Conservation (phyloP, 2,113 vertebrate species). For the Ictidomys tridecemlineatus region DNA sequence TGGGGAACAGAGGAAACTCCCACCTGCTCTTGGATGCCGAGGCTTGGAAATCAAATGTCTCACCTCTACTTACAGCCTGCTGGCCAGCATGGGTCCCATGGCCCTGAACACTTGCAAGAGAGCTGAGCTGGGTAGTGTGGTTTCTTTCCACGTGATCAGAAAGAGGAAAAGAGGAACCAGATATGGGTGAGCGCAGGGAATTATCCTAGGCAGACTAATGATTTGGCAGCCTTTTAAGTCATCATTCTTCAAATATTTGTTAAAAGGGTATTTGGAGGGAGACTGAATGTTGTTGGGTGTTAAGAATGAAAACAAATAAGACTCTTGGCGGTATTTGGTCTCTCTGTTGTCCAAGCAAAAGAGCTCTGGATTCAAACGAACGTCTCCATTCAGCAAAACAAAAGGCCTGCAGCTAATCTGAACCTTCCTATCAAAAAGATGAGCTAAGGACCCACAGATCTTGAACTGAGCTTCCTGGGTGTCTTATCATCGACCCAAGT, state of each 20-base stretch:
- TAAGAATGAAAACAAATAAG: slow-evolving; percentile 70
- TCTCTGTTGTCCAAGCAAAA: slow-evolving; percentile 55
- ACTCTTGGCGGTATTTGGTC: slow-evolving; percentile 47
- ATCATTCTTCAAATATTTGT: slow-evolving; percentile 62
- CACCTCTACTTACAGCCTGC: background rate
- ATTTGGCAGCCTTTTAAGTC: slow-evolving; percentile 7
- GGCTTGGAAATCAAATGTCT: background rate
- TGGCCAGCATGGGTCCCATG: background rate
- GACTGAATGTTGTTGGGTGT: background rate
- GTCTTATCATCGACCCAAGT: background rate
- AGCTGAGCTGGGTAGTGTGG: background rate
- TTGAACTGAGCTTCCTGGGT: background rate
- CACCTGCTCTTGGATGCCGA: background rate
- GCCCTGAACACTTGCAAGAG: background rate
- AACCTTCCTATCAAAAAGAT: background rate
- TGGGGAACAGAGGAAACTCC: background rate
- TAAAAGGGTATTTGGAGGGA: slow-evolving; percentile 47
- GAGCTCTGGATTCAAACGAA: slow-evolving; percentile 1
- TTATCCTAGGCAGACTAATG: slow-evolving; percentile 16
- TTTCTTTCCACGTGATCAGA: background rate
- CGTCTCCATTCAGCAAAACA: background rate
- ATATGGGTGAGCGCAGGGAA: background rate
- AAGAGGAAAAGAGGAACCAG: slow-evolving; percentile 18
- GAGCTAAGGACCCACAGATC: background rate
- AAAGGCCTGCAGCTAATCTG: background rate